Conservation (phyloP, 2,113 vertebrate species). For the Peromyscus leucopus region DNA sequence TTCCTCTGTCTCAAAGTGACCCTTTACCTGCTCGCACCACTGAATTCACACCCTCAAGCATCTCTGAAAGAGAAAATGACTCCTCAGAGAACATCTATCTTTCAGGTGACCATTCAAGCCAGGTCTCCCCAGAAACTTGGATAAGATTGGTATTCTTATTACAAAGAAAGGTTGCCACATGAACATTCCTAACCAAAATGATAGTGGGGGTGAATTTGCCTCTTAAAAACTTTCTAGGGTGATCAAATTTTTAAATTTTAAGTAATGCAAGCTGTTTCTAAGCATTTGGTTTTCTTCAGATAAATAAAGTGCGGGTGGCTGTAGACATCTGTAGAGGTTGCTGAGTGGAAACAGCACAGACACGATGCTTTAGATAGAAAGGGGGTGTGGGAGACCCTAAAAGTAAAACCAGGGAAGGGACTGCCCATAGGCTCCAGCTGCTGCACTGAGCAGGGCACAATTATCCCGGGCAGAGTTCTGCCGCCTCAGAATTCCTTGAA, state of each 20-base stretch:
- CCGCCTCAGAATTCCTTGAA: rapidly evolving
- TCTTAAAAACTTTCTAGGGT: background rate
- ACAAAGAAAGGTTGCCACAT: constrained; percentile 48
- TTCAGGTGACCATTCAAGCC: background rate
- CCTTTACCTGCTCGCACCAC: constrained; percentile 63
- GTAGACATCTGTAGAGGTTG: background rate
- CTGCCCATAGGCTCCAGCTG: rapidly evolving
- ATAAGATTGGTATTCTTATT: background rate
- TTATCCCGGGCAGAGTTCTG: rapidly evolving
- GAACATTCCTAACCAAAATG: background rate
- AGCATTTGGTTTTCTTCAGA: background rate
- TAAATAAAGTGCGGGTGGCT: background rate
- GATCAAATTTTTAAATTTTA: background rate
- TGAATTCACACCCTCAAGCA: constrained; percentile 77
- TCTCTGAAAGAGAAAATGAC: constrained; percentile 62
- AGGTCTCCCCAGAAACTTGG: background rate
- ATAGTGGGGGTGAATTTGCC: too few species aligned
- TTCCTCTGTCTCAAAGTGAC: rapidly evolving
- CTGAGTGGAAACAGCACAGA: rapidly evolving
- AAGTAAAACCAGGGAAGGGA: too few species aligned
- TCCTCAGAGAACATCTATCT: background rate
- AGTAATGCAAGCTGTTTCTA: background rate
- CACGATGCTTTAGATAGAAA: rapidly evolving
- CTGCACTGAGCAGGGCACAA: rapidly evolving
- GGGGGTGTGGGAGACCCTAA: background rate